Percentiles rank a stretch among this genome's conserved stretches.
Evolutionary conservation across 2,888 invertebrate species (phyloP).

Genomic region (Meloe dianella): DNA sequence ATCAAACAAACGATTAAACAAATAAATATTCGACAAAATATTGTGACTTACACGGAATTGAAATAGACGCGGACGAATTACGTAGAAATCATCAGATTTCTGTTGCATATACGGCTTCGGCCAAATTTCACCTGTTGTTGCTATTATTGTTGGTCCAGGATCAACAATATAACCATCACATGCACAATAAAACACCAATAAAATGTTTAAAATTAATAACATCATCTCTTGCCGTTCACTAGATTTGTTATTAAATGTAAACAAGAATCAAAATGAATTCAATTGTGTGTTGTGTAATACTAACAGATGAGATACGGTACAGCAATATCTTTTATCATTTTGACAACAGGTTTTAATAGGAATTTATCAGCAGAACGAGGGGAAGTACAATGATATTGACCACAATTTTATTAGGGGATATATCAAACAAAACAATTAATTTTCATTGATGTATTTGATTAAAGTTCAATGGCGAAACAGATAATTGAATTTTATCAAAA

Average conservation of each 20-base stretch:
- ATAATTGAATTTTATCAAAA: no score
- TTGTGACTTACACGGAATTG: conserved; percentile 59
- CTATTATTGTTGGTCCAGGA: conserved; percentile 62
- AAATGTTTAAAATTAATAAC: not conserved
- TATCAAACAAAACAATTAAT: no score
- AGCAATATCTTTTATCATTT: not conserved
- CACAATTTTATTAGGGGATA: no score
- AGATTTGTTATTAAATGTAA: no score
- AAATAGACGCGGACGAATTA: conserved; percentile 61
- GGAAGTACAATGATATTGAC: conserved; percentile 42
- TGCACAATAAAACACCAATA: not conserved
- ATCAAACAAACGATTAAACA: not conserved
- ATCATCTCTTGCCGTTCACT: not conserved
- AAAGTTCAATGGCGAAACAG: no score
- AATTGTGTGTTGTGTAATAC: not conserved
- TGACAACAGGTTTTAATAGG: not conserved
- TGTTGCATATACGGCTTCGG: conserved; percentile 67
- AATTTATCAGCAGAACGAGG: no score
- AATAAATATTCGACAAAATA: not conserved
- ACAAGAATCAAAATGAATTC: not conserved
- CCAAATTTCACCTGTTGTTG: conserved; percentile 73
- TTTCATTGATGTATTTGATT: no score
- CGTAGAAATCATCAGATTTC: conserved; percentile 57
- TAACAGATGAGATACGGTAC: not conserved
- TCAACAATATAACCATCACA: conserved; percentile 41